Evolutionary conservation across 2,113 vertebrate genomes (phyloP), one percentile per base, ranked within the genome.

Genomic region (Heterotilapia buettikoferi): DNA sequence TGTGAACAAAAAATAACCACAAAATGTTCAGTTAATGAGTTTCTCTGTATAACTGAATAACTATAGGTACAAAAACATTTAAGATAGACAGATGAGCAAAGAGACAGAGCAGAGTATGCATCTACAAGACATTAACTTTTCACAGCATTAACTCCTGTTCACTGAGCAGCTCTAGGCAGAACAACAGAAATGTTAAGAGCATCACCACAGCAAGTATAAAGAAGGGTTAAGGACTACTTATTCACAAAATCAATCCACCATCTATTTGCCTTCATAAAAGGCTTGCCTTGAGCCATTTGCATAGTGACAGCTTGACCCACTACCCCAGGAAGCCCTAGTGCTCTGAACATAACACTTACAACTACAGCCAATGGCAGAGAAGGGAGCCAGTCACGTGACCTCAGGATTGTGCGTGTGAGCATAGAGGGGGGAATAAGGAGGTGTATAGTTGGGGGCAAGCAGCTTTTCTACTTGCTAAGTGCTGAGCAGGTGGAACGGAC

Each of bases 401-500:
- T 68, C 7, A 66, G 66, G 86, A 84, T 86, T 89, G 59, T 13
- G 50, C 9, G 24, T 4, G 29, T 26, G 61, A 13, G 56, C 5
- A 9, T 16, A 5, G 36, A 12, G 4, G 36, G 61, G 21, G 52
- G 59, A 36, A 53, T 36, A 38, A 26, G 45, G 57, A 13, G 11
- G 26, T 56, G 63, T 40, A 86, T 45, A 14, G 89, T 54, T 16
- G 68, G 84, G 33, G 76, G 43, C 88, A 94, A 95, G 94, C 90
- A 73, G 95, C 94, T 97, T 96, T 95, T 93, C 93, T 94, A 86
- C 87, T 80, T 63, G 78, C 81, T 92, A 91, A 95, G 63, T 94
- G 93, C 93, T 94, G 94, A 96, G 93, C 95, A 95, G 95, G 95
- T 95, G 93, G 94, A 96, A 94, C 24, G 5, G 86, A 89, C 86